Conservation (phyloP, 2,888 invertebrate species). For the Morpho deidamia region DNA sequence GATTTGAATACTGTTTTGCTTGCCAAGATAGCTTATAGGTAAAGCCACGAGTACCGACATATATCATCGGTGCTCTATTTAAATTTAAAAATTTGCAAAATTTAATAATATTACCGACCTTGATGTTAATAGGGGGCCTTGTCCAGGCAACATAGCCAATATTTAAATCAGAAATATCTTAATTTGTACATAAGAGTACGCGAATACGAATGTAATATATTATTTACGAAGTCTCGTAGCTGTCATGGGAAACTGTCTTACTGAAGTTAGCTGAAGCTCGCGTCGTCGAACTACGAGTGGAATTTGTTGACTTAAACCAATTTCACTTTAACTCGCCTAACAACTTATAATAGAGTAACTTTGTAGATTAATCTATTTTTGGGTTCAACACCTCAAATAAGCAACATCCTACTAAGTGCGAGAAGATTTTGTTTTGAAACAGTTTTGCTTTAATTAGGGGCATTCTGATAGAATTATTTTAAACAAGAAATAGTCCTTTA, state of each 20-base stretch:
- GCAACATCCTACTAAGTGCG: conserved; percentile 20
- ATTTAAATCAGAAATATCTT: no score
- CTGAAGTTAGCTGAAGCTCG: conserved; percentile 44
- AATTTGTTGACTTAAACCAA: conserved; percentile 61
- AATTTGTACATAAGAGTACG: not conserved
- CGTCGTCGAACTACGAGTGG: conserved; percentile 54
- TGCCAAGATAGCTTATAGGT: no score
- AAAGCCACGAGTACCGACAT: no score
- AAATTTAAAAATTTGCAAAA: no score
- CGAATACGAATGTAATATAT: conserved; percentile 26
- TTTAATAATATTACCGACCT: no score
- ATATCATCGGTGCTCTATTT: no score
- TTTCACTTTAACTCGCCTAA: conserved; percentile 55
- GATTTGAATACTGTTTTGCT: no score
- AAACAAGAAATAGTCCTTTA: no score
- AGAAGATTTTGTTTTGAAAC: not conserved
- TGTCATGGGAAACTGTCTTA: conserved; percentile 43
- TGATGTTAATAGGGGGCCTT: no score
- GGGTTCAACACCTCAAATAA: conserved; percentile 31
- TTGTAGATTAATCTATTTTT: conserved; percentile 60
- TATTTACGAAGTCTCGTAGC: conserved; percentile 32
- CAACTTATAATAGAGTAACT: conserved; percentile 71
- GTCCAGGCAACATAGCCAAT: no score
- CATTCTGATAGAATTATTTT: no score
- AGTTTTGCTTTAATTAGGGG: not conserved